These are phyloP conservation scores for Zaprionus ghesquierei DNA, from an alignment of 1,140 invertebrate genomes.

Conservation along the genomic window DNA sequence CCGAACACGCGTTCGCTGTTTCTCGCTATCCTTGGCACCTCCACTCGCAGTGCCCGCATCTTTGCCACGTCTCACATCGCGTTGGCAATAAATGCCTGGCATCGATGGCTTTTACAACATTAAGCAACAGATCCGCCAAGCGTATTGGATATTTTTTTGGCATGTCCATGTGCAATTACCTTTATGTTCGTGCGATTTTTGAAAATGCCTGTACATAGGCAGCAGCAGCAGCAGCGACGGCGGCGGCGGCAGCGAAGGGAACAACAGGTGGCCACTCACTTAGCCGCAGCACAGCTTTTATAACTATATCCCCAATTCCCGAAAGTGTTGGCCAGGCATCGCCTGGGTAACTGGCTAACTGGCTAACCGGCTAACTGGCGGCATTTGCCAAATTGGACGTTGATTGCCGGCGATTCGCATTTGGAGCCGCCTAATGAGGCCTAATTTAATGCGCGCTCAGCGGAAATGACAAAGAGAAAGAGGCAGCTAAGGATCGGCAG, in stretches of 20 bases:
- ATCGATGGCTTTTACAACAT: constrained; percentile 70
- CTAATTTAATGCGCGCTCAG: constrained; percentile 66
- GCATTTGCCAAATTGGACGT: constrained; percentile 76
- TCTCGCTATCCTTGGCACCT: constrained; percentile 66
- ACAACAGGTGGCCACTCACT: constrained; percentile 72
- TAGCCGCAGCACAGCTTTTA: constrained; percentile 56
- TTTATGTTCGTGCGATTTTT: constrained; percentile 77
- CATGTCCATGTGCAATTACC: constrained; percentile 75
- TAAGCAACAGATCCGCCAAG: constrained; percentile 24
- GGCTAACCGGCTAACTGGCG: constrained; percentile 41
- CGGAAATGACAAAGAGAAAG: constrained; percentile 63
- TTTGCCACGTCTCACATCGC: constrained; percentile 22
- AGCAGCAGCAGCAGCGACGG: too few relatives aligned
- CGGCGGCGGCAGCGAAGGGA: constrained; percentile 2
- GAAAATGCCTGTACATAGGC: constrained; percentile 68
- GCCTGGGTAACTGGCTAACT: too few relatives aligned
- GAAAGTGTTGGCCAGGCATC: neutral
- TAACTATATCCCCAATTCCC: constrained; percentile 55
- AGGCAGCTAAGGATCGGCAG: constrained; percentile 15
- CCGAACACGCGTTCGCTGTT: constrained; percentile 20
- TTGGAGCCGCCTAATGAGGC: constrained; percentile 64
- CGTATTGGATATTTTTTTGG: constrained; percentile 76
- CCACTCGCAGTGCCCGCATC: constrained; percentile 7
- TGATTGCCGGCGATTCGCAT: constrained; percentile 66
- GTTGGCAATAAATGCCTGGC: constrained; percentile 68